Evolutionary conservation across 1,140 invertebrate genomes (phyloP).

Genomic region (Leptinotarsa texana): DNA sequence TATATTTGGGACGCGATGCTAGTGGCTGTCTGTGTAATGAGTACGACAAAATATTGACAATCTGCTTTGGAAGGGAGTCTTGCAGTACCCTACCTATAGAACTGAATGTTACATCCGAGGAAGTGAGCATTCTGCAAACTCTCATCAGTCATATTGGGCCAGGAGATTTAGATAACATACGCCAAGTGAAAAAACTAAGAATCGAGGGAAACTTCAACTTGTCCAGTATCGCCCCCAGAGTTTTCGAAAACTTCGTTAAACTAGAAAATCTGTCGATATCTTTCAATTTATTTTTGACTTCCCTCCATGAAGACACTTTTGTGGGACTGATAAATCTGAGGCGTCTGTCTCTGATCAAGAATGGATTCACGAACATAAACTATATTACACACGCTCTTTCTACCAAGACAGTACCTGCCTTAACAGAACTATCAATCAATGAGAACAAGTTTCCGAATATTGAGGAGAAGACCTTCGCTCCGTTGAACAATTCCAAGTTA

Average conservation of each 20-base stretch:
- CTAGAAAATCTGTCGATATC: constrained; percentile 46
- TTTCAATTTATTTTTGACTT: constrained; percentile 44
- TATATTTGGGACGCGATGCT: constrained; percentile 30
- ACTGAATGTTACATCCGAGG: constrained; percentile 29
- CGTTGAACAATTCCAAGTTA: constrained; percentile 38
- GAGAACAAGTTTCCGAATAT: constrained; percentile 45
- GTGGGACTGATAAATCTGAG: constrained; percentile 44
- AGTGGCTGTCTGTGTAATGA: constrained; percentile 47
- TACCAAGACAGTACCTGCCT: constrained; percentile 35
- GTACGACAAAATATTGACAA: constrained; percentile 29
- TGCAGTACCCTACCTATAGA: constrained; percentile 44
- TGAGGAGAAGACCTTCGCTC: constrained; percentile 37
- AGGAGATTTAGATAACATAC: constrained; percentile 41
- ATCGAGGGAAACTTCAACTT: constrained; percentile 48
- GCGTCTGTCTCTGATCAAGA: constrained; percentile 44
- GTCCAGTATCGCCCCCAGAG: constrained; percentile 35
- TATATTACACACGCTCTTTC: constrained; percentile 38
- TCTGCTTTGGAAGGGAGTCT: constrained; percentile 42
- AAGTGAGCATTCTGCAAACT: constrained; percentile 39
- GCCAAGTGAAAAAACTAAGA: constrained; percentile 36
- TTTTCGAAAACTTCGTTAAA: constrained; percentile 45
- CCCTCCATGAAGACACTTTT: constrained; percentile 43
- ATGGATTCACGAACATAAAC: constrained; percentile 45
- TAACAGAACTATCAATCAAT: constrained; percentile 41
- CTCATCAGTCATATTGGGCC: constrained; percentile 35